Percentiles rank a stretch among this genome's conserved stretches.
Conservation (phyloP, 2,113 vertebrate genomes). For the Vombatus ursinus region DNA sequence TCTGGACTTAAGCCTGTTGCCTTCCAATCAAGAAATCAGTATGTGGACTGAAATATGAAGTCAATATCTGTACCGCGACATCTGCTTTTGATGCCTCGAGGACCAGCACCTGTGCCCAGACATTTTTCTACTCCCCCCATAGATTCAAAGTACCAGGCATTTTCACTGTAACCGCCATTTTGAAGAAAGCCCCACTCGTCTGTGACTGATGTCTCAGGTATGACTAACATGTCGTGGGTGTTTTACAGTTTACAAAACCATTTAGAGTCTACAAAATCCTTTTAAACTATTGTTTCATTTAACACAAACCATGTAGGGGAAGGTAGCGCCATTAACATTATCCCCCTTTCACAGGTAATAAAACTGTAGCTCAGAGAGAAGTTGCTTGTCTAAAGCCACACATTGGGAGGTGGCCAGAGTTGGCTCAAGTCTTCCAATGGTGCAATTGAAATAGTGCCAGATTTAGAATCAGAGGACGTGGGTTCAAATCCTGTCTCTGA, state of each 20-base stretch:
- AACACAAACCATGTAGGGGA: neutral
- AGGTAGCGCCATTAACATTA: neutral
- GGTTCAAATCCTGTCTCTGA: neutral
- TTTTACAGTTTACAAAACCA: neutral
- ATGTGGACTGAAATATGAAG: slow-evolving; percentile 73
- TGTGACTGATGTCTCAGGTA: neutral
- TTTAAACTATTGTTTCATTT: neutral
- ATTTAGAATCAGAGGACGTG: neutral
- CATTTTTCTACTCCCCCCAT: slow-evolving; percentile 71
- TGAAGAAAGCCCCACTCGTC: slow-evolving; percentile 29
- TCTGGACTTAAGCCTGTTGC: slow-evolving; percentile 63
- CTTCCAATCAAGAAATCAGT: slow-evolving; percentile 73
- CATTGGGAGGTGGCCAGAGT: neutral
- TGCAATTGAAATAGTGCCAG: neutral
- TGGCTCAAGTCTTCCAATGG: neutral
- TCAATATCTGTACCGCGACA: slow-evolving; percentile 65
- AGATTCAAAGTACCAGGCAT: slow-evolving; percentile 62
- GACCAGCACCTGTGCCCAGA: slow-evolving; percentile 58
- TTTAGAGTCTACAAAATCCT: neutral
- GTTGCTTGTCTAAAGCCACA: neutral
- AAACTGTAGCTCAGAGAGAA: neutral
- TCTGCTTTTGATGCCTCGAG: slow-evolving; percentile 69
- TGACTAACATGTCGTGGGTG: neutral
- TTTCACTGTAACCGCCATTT: slow-evolving; percentile 63
- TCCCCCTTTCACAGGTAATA: neutral